Percentiles rank a stretch among this genome's conserved stretches.
Evolutionary conservation across 37 sponge, comb jelly and placozoan genomes (phyloP).

Genomic region (Aplysina aerophoba): DNA sequence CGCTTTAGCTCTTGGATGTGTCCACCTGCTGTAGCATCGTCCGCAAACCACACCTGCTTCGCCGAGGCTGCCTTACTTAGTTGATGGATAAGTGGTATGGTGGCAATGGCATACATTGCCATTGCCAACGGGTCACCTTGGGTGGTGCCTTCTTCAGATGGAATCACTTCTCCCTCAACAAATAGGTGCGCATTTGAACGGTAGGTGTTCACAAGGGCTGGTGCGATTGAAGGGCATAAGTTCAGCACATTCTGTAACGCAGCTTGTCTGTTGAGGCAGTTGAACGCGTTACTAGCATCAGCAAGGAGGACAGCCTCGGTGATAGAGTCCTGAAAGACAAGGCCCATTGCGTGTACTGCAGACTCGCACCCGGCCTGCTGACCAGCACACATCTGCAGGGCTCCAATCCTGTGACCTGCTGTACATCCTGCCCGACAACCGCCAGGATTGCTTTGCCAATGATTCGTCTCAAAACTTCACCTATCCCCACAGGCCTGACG

Average conservation of each 20-base stretch:
- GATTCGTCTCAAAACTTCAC: constrained; percentile 5
- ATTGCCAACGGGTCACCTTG: constrained; percentile 14
- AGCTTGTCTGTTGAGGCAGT: constrained; percentile 17
- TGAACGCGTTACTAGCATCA: constrained; percentile 4
- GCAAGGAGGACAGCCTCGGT: constrained; percentile 8
- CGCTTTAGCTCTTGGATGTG: too few relatives aligned
- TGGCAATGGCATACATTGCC: constrained; percentile 20
- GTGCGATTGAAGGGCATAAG: background rate
- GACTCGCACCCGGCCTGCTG: too few relatives aligned
- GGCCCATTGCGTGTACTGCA: too few relatives aligned
- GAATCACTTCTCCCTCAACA: constrained; percentile 4
- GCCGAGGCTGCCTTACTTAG: too few relatives aligned
- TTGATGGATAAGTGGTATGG: background rate
- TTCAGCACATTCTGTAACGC: background rate
- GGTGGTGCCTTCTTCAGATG: background rate
- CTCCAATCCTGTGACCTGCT: background rate
- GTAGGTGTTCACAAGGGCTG: background rate
- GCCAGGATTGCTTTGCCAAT: constrained; percentile 4
- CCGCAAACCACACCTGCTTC: too few relatives aligned
- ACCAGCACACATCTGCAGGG: too few relatives aligned
- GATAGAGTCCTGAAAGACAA: background rate
- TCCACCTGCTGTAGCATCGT: too few relatives aligned
- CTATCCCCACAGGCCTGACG: background rate
- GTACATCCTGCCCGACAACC: background rate
- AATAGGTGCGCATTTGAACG: background rate